A percentile compares a stretch with the other conserved stretches of the same genome.
Conservation (phyloP, 2,888 invertebrate species). For the Dicyrtoma fusca region DNA sequence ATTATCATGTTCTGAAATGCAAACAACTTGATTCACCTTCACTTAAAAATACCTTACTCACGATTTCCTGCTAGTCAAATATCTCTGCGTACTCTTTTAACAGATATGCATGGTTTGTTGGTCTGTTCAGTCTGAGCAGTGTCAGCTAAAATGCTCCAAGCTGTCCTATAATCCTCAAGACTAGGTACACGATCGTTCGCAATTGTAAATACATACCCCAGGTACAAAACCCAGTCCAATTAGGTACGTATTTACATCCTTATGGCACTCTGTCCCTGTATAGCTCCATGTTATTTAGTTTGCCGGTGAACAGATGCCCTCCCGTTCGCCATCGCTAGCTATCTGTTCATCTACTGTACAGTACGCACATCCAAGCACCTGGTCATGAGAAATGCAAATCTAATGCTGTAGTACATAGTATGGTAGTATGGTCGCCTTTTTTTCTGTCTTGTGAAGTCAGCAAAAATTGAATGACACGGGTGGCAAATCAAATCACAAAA, state of each 20-base stretch:
- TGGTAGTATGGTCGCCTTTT: slow-evolving; percentile 6
- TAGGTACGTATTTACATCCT: no score
- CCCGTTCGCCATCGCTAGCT: neutral
- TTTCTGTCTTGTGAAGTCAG: slow-evolving; percentile 29
- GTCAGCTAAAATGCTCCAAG: no score
- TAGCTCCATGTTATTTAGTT: slow-evolving; percentile 17
- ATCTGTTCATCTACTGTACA: neutral
- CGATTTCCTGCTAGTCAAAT: slow-evolving; percentile 14
- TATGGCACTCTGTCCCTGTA: neutral
- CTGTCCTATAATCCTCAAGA: no score
- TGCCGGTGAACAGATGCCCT: slow-evolving; percentile 7
- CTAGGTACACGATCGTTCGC: no score
- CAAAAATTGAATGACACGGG: slow-evolving; percentile 37
- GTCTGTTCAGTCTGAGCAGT: no score
- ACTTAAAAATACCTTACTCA: slow-evolving; percentile 27
- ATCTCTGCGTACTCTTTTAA: neutral
- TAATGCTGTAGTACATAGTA: no score
- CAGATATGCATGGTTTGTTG: no score
- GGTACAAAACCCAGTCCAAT: no score
- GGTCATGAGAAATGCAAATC: no score
- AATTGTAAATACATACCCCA: no score
- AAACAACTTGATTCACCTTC: slow-evolving; percentile 20
- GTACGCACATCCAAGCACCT: slow-evolving; percentile 10
- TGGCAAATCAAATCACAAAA: slow-evolving; percentile 33
- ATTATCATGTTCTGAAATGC: neutral